phyloP scores from a whole-genome alignment of 2,797 vertebrate species.

The Sternotherus odoratus region DNA sequence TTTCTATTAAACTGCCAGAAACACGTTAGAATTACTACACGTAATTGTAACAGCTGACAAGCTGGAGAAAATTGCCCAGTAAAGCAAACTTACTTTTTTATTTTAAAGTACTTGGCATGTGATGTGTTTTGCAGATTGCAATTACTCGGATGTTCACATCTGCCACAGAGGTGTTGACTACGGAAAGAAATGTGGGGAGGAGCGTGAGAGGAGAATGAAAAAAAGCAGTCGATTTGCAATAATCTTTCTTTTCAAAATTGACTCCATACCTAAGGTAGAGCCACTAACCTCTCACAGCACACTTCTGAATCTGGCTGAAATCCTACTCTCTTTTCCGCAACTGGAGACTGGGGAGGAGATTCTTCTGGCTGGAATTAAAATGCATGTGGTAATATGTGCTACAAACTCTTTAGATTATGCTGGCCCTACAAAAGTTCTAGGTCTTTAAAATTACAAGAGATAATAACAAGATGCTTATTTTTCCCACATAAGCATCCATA shows the following conservation, averaged over 20 bases:
- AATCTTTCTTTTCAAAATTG: background rate
- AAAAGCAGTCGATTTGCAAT: background rate
- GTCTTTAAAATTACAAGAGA: background rate
- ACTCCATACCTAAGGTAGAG: background rate
- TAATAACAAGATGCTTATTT: background rate
- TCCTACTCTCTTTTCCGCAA: background rate
- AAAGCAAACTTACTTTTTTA: background rate
- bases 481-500: background rate
- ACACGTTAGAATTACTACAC: background rate
- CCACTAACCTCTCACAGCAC: background rate
- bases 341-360: background rate
- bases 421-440: background rate
- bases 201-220: background rate
- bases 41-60: background rate
- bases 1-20: background rate
- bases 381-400: background rate
- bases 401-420: background rate
- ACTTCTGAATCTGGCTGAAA: background rate
- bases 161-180: background rate
- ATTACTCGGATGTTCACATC: rapidly evolving
- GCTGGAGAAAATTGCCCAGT: background rate
- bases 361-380: background rate
- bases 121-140: background rate
- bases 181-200: background rate
- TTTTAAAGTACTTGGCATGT: rapidly evolving